Evolutionary conservation across 2,113 vertebrate genomes (phyloP).

Genomic region (Salminus brasiliensis): DNA sequence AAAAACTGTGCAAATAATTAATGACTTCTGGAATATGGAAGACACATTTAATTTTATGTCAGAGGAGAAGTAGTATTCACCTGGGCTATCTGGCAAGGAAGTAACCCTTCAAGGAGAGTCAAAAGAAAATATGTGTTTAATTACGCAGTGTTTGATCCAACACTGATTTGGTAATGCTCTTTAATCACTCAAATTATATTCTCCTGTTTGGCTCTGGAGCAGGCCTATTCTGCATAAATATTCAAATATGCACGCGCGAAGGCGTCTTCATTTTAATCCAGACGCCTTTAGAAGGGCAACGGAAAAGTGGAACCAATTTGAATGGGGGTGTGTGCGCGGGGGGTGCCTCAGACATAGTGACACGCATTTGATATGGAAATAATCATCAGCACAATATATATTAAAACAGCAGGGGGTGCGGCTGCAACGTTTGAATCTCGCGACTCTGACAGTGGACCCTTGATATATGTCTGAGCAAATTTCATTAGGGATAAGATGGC

Average conservation of each 20-base stretch:
- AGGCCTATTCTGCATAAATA: constrained; percentile 9
- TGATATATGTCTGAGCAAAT: constrained; percentile 72
- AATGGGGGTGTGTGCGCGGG: constrained; percentile 19
- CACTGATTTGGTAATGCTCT: constrained; percentile 53
- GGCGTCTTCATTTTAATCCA: constrained; percentile 45
- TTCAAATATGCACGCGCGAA: constrained; percentile 38
- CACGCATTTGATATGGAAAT: constrained; percentile 63
- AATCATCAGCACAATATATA: constrained; percentile 65
- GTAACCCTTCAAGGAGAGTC: constrained; percentile 53
- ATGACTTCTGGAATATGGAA: constrained; percentile 57
- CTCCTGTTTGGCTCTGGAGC: constrained; percentile 36
- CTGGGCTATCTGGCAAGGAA: constrained; percentile 33
- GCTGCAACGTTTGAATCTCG: constrained; percentile 34
- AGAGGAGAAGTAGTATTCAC: constrained; percentile 38
- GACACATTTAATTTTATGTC: constrained; percentile 53
- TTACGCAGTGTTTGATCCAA: constrained; percentile 50
- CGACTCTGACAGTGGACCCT: constrained; percentile 59
- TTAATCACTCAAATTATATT: constrained; percentile 59
- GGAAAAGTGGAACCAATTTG: constrained; percentile 54
- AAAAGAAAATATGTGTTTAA: constrained; percentile 48
- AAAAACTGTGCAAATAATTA: constrained; percentile 60
- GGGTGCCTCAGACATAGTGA: constrained; percentile 29
- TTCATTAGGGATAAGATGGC: constrained; percentile 72
- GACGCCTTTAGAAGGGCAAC: constrained; percentile 16
- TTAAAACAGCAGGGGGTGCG: constrained; percentile 65